These are phyloP conservation scores for Germaria angustata DNA, from an alignment of 2,888 invertebrate species.

Conservation along the genomic window DNA sequence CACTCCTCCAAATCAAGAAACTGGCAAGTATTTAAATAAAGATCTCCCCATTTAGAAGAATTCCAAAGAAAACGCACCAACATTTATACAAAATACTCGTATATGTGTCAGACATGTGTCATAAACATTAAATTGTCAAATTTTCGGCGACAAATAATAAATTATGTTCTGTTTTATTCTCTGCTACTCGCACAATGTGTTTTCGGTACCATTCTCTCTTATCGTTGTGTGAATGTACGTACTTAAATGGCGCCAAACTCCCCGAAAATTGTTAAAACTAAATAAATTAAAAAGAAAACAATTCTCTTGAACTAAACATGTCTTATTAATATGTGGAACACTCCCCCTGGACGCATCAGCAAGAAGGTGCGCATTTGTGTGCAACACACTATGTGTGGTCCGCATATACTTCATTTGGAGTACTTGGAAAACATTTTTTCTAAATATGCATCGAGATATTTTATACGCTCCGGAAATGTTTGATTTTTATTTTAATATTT, in stretches of 20 bases:
- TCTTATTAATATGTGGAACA: slow-evolving; percentile 53
- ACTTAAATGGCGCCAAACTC: slow-evolving; percentile 77
- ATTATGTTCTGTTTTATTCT: slow-evolving; percentile 71
- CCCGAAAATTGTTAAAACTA: slow-evolving; percentile 10
- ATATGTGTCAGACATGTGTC: slow-evolving; percentile 67
- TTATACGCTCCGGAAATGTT: slow-evolving; percentile 51
- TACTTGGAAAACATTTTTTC: neutral
- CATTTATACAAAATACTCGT: neutral
- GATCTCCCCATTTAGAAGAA: slow-evolving; percentile 23
- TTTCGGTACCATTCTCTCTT: slow-evolving; percentile 8
- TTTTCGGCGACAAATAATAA: slow-evolving; percentile 79
- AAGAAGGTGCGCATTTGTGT: neutral
- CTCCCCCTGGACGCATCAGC: slow-evolving; percentile 36
- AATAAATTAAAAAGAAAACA: slow-evolving; percentile 30
- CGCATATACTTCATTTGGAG: neutral
- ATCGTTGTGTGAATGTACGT: slow-evolving; percentile 8
- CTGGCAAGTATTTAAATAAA: slow-evolving; percentile 17
- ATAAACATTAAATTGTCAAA: slow-evolving; percentile 78
- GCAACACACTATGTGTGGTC: slow-evolving; percentile 53
- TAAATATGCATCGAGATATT: neutral
- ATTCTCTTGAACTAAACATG: slow-evolving; percentile 49
- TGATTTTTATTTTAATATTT: slow-evolving; percentile 8
- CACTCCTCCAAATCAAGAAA: slow-evolving; percentile 13
- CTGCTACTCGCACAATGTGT: neutral
- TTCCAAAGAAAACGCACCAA: neutral